These are phyloP conservation scores for Ophion costatus DNA, from an alignment of 2,888 invertebrate genomes.

Conservation along the genomic window DNA sequence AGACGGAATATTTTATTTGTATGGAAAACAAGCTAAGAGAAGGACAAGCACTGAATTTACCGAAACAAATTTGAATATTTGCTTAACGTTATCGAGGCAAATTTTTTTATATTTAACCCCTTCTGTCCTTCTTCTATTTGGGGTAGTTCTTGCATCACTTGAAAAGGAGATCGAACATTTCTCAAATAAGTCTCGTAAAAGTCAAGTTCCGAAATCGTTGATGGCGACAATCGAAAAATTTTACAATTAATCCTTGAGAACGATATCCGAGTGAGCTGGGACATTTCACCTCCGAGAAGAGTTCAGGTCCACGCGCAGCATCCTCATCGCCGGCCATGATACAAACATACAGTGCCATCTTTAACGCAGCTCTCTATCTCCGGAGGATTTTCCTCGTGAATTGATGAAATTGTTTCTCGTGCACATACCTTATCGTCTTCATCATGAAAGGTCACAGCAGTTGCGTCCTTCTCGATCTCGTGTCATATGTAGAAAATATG, in stretches of 20 bases:
- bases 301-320: constrained; percentile 72
- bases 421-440: constrained; percentile 77
- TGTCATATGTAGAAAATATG: constrained; percentile 1
- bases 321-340: constrained; percentile 70
- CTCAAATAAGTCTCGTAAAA: not conserved
- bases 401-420: constrained; percentile 28
- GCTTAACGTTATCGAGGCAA: not conserved
- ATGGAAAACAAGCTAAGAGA: not conserved
- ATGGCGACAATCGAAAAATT: not conserved
- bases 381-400: constrained; percentile 12
- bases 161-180: not conserved
- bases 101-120: not conserved
- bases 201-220: not conserved
- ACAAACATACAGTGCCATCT: constrained; percentile 75
- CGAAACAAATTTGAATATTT: not conserved
- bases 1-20: too few species aligned
- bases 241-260: not conserved
- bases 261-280: constrained; percentile 14
- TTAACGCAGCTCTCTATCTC: constrained; percentile 65
- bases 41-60: not conserved
- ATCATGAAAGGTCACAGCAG: constrained; percentile 69
- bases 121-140: not conserved
- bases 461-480: constrained; percentile 38
- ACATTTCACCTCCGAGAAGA: not conserved
- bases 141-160: not conserved